Evolutionary conservation across 35 echinoderm and acorn worm species (phyloP).

Genomic region (Nesometra sesokonis): DNA sequence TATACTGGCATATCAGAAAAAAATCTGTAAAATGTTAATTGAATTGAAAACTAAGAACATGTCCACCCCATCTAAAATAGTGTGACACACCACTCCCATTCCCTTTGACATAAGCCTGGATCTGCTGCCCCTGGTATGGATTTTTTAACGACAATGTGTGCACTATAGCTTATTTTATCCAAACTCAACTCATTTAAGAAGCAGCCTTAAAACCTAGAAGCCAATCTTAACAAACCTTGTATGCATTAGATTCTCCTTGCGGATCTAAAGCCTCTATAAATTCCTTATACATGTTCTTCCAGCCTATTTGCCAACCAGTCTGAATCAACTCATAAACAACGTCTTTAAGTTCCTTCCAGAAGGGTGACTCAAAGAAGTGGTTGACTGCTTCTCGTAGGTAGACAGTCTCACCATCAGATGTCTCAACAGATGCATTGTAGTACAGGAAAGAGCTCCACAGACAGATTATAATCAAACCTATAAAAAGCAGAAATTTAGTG

Average conservation of each 20-base stretch:
- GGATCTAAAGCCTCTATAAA: slow-evolving; percentile 81
- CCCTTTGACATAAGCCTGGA: too few relatives aligned
- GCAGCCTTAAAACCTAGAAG: background rate
- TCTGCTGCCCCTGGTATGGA: too few relatives aligned
- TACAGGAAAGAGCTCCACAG: slow-evolving; percentile 53
- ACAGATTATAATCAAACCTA: slow-evolving; percentile 44
- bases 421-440: slow-evolving; percentile 75
- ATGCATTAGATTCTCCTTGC: slow-evolving; percentile 73
- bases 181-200: background rate
- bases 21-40: too few relatives aligned
- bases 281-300: slow-evolving; percentile 50
- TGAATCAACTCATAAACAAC: slow-evolving; percentile 42
- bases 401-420: slow-evolving; percentile 75
- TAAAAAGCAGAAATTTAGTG: background rate
- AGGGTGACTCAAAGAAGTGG: slow-evolving; percentile 76
- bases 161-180: background rate
- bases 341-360: slow-evolving; percentile 75
- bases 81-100: too few relatives aligned
- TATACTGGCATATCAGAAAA: too few relatives aligned
- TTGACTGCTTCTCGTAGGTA: slow-evolving; percentile 61
- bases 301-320: slow-evolving; percentile 29
- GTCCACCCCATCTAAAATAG: too few relatives aligned
- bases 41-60: too few relatives aligned
- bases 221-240: slow-evolving; percentile 53
- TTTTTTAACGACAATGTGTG: background rate